phyloP scores from a whole-genome alignment of 64 coral and sea anemone genomes.

The Acropora yongei region DNA sequence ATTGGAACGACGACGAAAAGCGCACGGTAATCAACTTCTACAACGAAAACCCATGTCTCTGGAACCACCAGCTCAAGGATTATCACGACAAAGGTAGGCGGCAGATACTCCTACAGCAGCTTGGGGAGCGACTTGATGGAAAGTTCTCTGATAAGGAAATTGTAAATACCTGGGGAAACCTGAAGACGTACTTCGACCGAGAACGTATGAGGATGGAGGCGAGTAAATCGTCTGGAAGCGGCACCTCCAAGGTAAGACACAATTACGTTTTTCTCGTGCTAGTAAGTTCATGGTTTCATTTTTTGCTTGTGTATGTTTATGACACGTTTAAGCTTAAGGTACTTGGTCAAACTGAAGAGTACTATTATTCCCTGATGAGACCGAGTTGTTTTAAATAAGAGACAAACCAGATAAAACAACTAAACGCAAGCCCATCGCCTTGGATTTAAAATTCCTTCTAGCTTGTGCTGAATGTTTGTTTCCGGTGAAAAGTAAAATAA shows the following conservation, averaged over 20 bases:
- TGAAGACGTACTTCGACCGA: no score
- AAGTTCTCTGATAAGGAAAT: no score
- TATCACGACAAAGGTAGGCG: background rate
- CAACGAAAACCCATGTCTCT: conserved; percentile 10
- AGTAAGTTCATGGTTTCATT: no score
- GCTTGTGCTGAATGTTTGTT: conserved; percentile 2
- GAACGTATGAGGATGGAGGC: no score
- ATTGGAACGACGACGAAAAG: background rate
- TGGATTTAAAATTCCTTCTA: background rate
- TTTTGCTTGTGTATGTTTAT: no score
- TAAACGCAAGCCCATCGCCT: background rate
- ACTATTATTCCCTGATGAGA: conserved; percentile 1
- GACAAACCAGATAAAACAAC: conserved; percentile 1
- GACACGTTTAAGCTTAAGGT: background rate
- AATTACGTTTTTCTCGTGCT: no score
- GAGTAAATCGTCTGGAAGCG: no score
- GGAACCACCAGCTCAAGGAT: conserved; percentile 7
- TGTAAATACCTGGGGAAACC: no score
- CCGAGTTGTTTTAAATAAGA: conserved; percentile 2
- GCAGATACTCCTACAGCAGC: background rate
- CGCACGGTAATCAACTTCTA: background rate
- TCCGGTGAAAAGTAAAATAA: background rate
- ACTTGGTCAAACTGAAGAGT: conserved; percentile 1
- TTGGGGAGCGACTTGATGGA: background rate
- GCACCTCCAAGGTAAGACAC: no score